Evolutionary conservation across 2,888 invertebrate species (phyloP).

Genomic region (Eupeodes latifasciatus): DNA sequence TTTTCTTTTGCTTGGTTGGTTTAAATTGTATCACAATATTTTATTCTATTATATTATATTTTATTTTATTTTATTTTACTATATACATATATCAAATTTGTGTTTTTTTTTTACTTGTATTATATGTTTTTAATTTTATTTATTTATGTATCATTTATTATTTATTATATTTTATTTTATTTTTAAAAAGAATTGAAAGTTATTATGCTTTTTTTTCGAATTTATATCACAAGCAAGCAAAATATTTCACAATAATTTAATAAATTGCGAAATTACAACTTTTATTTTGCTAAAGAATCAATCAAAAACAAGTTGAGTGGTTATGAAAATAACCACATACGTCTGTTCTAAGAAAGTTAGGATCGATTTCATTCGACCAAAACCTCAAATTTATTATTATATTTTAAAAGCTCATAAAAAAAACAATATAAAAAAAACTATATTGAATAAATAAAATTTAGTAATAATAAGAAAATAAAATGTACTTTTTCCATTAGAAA

Average conservation of each 20-base stretch:
- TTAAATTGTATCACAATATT: too few relatives aligned
- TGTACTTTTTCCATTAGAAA: background rate
- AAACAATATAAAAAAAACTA: background rate
- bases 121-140: too few relatives aligned
- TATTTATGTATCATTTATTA: too few relatives aligned
- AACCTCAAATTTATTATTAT: conserved; percentile 2
- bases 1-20: too few relatives aligned
- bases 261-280: background rate
- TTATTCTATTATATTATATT: too few relatives aligned
- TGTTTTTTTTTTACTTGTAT: too few relatives aligned
- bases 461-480: background rate
- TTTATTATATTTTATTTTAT: too few relatives aligned
- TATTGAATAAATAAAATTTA: background rate
- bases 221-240: background rate
- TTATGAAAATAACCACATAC: background rate
- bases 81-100: too few relatives aligned
- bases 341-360: conserved; percentile 10
- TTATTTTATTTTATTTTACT: too few relatives aligned
- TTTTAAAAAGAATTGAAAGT: too few relatives aligned
- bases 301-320: background rate
- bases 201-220: too few relatives aligned
- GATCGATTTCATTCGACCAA: conserved; percentile 7
- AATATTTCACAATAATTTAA: conserved; percentile 9
- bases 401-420: background rate
- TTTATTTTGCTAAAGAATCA: background rate